phyloP scores from a whole-genome alignment of 2,113 vertebrate species.

The Pygoscelis adeliae region DNA sequence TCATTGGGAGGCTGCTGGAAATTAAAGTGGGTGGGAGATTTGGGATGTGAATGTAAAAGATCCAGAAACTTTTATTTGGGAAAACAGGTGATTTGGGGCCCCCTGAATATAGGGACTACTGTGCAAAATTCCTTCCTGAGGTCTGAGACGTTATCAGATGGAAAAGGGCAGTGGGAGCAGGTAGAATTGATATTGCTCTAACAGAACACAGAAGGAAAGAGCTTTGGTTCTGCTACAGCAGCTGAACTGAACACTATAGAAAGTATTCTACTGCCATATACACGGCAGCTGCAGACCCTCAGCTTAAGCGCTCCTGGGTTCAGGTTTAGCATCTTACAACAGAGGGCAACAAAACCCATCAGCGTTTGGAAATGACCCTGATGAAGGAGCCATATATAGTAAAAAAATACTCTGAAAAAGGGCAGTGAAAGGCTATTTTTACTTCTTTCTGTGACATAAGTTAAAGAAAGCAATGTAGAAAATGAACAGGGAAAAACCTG shows the following conservation, averaged over 20 bases:
- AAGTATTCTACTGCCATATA: neutral
- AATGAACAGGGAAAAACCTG: neutral
- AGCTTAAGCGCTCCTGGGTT: neutral
- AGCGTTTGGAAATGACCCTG: neutral
- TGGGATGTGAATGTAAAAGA: neutral
- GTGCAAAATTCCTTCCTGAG: neutral
- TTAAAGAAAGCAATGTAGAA: neutral
- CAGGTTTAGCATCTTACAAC: neutral
- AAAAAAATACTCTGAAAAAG: neutral
- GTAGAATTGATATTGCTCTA: neutral
- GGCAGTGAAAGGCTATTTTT: neutral
- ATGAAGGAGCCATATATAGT: neutral
- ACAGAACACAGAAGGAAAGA: neutral
- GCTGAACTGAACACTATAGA: rapidly evolving
- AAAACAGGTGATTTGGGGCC: neutral
- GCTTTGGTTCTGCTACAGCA: neutral
- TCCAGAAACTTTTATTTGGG: neutral
- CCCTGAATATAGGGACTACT: neutral
- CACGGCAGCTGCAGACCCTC: neutral
- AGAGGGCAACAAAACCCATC: neutral
- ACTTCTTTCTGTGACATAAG: neutral
- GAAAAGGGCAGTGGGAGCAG: neutral
- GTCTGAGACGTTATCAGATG: neutral
- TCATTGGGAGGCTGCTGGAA: neutral
- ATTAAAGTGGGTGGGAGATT: neutral